Evolutionary conservation across 2,888 invertebrate species (phyloP), one percentile per base, ranked within the genome.

Genomic region (Eugnorisma glareosa): DNA sequence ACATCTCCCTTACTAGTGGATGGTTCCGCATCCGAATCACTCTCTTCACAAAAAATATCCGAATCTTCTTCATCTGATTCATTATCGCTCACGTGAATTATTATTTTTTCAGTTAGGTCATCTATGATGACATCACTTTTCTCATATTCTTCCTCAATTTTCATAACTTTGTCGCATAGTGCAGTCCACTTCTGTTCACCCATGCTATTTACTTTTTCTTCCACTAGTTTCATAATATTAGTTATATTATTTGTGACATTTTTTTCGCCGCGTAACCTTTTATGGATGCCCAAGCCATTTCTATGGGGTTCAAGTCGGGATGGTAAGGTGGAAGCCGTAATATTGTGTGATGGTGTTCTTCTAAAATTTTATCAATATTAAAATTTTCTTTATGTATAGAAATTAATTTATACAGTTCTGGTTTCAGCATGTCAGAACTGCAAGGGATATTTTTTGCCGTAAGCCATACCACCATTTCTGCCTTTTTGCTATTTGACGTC

Each of bases 251-350:
- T 63, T 63, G 24, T 51, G 43, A 66, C 66, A 45, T 67, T 67
- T 67, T 67, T 45, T 43, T 45, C 43, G 67, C 31, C 45, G 45
- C 28, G 43, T 73, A 71, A 77, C 45, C 45, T 67, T 67, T 71
- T 70, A 73, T 76, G 76, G 82, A 79, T 79, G 79, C 75, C 82
- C 82, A 67, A 54, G 76, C 75, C 73, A 67, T 45, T 45, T 67
- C 67, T 45, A 45, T 67, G 21, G 45, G 67, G 21, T 67, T 67
- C 28, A 67, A 67, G 28, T 67, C 45, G 28, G 67, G 67, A 67
- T 45, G 45, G 11, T 67, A 67, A 45, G 45, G 67, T 67, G 67
- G 48, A 48, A 51, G 24, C 24, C 48, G 48, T 48, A 51, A 48
- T 48, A 67, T 35, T 48, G 48, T 48, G 35, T 67, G 67, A 28